Base-by-base conservation (phyloP, 92 coral and sea anemone genomes). In the Epizoanthus illoricatus region DNA sequence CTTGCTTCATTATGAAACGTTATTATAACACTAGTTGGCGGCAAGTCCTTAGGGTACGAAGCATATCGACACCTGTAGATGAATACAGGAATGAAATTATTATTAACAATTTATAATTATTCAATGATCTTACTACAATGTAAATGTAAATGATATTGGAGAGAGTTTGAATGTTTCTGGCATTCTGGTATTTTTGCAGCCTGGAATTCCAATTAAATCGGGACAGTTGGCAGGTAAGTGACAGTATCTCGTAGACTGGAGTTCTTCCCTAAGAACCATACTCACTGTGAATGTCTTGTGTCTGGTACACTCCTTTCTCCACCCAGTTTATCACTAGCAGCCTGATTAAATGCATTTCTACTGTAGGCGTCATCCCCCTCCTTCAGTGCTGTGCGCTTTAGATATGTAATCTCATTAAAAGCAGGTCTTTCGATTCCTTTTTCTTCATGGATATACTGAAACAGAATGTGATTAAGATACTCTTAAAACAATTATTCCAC, bases 1-100 rank as follows among this genome's bases (percentile, higher is more conserved):
- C 99, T 93, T 78, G 98, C 99, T 71, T 96, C 99, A 81, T 96
- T 96, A 75, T 96, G 92, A 57, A 93, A 96, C 57, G 99, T 96
- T 88, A 96, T 96, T 52, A 96, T 96, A 15, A 96, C 89, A 88
- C 94, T 87, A 19, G 99, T 96, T 24, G 97, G 20, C 6, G 99
- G 99, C 20, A 96, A 90, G 42, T 84, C 85, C 74, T 88, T 65
- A 18, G 98, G 88, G 62, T 89, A 91, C 23, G 80, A 89, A 41
- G 86, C 71, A 70, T 87, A 87, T 58, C 79, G 74, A 74, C 99
- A 96, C 13, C 99, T 95, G 12, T 6, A 11, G 67, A 3, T 21
- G 42, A 67, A 20, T 4, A 43, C 18, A 83, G 39, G 23, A 79
- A 66, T 7, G 16, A 60, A 39, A 71, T 12, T 41, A 49, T 23